A percentile compares a stretch with the other conserved stretches of the same genome.
These are phyloP conservation scores for Isoperla grammatica DNA, from an alignment of 2,888 invertebrate genomes.

Conservation along the genomic window DNA sequence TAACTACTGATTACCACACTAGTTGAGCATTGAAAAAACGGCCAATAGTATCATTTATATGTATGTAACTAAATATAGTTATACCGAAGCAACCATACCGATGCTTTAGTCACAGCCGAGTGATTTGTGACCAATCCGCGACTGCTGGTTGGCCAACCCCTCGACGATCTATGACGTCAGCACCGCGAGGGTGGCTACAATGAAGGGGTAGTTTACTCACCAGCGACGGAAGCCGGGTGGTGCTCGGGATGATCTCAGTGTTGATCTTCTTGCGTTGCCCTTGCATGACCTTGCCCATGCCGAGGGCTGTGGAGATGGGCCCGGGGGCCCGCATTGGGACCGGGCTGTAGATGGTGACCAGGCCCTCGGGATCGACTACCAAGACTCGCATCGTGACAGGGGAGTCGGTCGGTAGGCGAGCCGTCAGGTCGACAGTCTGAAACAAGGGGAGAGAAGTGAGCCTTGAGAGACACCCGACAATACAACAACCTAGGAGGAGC, in stretches of 20 bases:
- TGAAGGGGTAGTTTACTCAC: background rate
- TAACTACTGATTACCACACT: too few relatives aligned
- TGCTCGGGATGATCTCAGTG: constrained; percentile 48
- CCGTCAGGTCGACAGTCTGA: constrained; percentile 57
- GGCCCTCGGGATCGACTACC: constrained; percentile 63
- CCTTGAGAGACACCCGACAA: background rate
- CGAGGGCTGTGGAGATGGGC: constrained; percentile 34
- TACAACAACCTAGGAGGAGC: too few relatives aligned
- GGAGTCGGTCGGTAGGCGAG: constrained; percentile 58
- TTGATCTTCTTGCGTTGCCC: constrained; percentile 46
- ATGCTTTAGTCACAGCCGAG: too few relatives aligned
- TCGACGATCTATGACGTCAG: too few relatives aligned
- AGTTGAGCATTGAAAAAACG: too few relatives aligned
- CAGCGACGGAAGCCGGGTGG: constrained; percentile 42
- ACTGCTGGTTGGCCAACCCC: background rate
- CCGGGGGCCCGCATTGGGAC: constrained; percentile 33
- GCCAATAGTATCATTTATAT: too few relatives aligned
- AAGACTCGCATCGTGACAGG: constrained; percentile 58
- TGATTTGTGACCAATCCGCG: too few relatives aligned
- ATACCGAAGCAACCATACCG: too few relatives aligned
- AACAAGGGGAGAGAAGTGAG: background rate
- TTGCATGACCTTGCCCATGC: constrained; percentile 38
- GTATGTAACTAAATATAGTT: too few relatives aligned
- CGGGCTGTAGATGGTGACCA: constrained; percentile 65
- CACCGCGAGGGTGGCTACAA: background rate